phyloP scores from a whole-genome alignment of 2,113 vertebrate species.

The Sisor rabdophorus region DNA sequence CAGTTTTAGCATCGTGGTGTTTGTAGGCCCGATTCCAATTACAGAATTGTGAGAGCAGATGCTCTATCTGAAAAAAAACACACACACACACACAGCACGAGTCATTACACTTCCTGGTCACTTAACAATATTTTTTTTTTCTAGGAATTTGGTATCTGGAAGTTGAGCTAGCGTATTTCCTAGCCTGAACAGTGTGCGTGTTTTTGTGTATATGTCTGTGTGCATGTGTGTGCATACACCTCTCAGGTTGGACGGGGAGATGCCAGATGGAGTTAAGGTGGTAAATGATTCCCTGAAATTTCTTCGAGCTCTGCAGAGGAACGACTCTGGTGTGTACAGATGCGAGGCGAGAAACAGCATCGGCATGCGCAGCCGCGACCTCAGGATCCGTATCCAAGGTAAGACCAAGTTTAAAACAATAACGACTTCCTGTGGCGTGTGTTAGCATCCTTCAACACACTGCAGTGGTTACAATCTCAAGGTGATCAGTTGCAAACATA shows the following conservation, averaged over 20 bases:
- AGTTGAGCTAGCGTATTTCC: neutral
- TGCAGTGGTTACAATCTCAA: slow-evolving; percentile 25
- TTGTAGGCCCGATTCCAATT: slow-evolving; percentile 14
- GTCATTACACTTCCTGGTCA: slow-evolving; percentile 17
- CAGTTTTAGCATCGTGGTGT: slow-evolving; percentile 13
- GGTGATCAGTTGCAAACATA: slow-evolving; percentile 4
- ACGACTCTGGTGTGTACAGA: slow-evolving; percentile 90
- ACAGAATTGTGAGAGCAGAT: slow-evolving; percentile 17
- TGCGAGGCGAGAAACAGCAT: slow-evolving; percentile 92
- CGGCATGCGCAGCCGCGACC: slow-evolving; percentile 86
- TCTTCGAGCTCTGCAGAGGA: slow-evolving; percentile 82
- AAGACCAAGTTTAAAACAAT: slow-evolving; percentile 57
- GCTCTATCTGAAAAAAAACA: slow-evolving; percentile 15
- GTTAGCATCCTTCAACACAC: neutral
- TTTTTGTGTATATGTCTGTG: neutral
- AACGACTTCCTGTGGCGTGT: slow-evolving; percentile 16
- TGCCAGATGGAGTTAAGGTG: slow-evolving; percentile 84
- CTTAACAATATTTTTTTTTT: slow-evolving; percentile 21
- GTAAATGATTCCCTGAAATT: slow-evolving; percentile 89
- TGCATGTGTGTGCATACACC: slow-evolving; percentile 21
- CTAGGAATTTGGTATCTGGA: neutral
- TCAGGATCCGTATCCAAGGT: slow-evolving; percentile 89
- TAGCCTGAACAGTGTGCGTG: neutral
- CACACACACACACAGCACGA: neutral
- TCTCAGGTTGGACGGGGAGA: slow-evolving; percentile 82